Evolutionary conservation across 1,140 invertebrate species (phyloP).

Genomic region (Tachypleus tridentatus): DNA sequence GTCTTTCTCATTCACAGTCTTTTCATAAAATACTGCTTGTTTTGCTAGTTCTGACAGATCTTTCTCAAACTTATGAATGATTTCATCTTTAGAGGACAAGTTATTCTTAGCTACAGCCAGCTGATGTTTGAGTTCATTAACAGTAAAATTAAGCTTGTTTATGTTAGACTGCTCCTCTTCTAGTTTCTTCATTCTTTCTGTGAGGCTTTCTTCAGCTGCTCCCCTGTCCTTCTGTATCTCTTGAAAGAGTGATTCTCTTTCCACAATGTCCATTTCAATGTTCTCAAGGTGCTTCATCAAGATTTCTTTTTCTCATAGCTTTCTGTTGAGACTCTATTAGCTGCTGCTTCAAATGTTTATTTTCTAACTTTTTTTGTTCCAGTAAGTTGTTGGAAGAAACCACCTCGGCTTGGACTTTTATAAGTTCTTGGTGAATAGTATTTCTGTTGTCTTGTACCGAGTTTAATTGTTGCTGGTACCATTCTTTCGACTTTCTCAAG

Average conservation of each 20-base stretch:
- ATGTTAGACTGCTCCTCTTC: slow-evolving; percentile 33
- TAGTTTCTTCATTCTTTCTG: slow-evolving; percentile 30
- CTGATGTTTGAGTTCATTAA: slow-evolving; percentile 33
- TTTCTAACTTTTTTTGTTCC: slow-evolving; percentile 34
- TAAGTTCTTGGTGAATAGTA: slow-evolving; percentile 36
- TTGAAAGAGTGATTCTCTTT: slow-evolving; percentile 35
- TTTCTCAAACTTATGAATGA: slow-evolving; percentile 30
- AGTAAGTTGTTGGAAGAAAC: slow-evolving; percentile 30
- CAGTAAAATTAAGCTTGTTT: slow-evolving; percentile 27
- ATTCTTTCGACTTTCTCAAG: slow-evolving; percentile 35
- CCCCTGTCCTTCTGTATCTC: slow-evolving; percentile 35
- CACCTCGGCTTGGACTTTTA: slow-evolving; percentile 29
- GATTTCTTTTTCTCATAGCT: slow-evolving; percentile 35
- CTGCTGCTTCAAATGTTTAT: slow-evolving; percentile 29
- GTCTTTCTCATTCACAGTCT: slow-evolving; percentile 34
- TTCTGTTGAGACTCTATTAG: slow-evolving; percentile 33
- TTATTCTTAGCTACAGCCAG: slow-evolving; percentile 30
- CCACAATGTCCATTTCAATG: slow-evolving; percentile 40
- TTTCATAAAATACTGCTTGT: slow-evolving; percentile 31
- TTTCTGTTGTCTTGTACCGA: slow-evolving; percentile 30
- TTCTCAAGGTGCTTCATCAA: slow-evolving; percentile 36
- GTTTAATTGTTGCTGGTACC: slow-evolving; percentile 39
- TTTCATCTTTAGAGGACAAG: slow-evolving; percentile 26
- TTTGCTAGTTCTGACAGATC: slow-evolving; percentile 35
- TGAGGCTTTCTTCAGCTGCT: slow-evolving; percentile 30